A percentile compares a stretch with the other conserved stretches of the same genome.
Conservation (phyloP, 2,113 vertebrate genomes). For the Aphyosemion australe region DNA sequence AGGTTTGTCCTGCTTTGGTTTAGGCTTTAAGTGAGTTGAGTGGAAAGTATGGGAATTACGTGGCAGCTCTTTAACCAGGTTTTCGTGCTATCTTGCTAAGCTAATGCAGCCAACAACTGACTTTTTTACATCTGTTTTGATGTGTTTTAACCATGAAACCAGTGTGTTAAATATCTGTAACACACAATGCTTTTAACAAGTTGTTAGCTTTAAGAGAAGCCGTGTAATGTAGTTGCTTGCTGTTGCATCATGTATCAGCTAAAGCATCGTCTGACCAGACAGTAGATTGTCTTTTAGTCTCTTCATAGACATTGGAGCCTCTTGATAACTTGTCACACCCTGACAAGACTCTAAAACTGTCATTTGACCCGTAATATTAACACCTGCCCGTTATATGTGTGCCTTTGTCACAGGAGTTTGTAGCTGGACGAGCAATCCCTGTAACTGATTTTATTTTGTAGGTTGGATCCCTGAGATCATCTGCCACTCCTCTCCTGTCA, state of each 20-base stretch:
- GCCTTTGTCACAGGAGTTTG: neutral
- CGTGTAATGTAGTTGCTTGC: slow-evolving; percentile 11
- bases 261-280: slow-evolving; percentile 15
- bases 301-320: neutral
- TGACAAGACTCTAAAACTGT: neutral
- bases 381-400: neutral
- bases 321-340: neutral
- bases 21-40: rapidly evolving
- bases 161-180: neutral
- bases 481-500: slow-evolving; percentile 32
- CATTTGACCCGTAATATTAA: slow-evolving; percentile 2
- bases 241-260: slow-evolving; percentile 54
- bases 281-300: neutral
- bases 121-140: neutral
- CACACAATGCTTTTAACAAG: neutral
- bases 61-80: neutral
- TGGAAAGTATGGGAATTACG: too few species aligned
- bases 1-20: neutral
- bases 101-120: slow-evolving; percentile 18
- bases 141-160: neutral
- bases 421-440: neutral
- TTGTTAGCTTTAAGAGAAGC: neutral
- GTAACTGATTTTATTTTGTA: slow-evolving; percentile 23
- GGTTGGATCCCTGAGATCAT: slow-evolving; percentile 57
- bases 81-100: slow-evolving; percentile 45